A percentile compares a stretch with the other conserved stretches of the same genome.
These are phyloP conservation scores for Vicugna pacos DNA, from an alignment of 2,113 vertebrate genomes.

Conservation along the genomic window DNA sequence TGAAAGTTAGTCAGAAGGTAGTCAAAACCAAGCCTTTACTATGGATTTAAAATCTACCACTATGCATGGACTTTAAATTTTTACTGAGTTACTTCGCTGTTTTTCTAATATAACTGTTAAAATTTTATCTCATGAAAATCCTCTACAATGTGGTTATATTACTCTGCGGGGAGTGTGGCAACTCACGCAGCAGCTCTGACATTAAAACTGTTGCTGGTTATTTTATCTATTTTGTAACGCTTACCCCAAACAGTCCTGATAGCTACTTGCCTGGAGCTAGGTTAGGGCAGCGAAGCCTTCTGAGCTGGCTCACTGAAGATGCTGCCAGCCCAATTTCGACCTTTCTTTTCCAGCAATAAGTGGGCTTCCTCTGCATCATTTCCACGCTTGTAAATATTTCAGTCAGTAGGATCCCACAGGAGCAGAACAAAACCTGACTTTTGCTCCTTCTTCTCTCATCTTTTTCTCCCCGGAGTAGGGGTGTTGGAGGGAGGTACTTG, in stretches of 20 bases:
- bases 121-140: conserved; percentile 38
- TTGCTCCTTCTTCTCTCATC: conserved; percentile 6
- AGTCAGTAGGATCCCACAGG: not conserved
- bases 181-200: conserved; percentile 8
- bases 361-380: conserved; percentile 30
- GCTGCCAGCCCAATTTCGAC: not conserved
- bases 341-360: conserved; percentile 28
- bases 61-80: conserved; percentile 33
- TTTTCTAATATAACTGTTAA: conserved; percentile 29
- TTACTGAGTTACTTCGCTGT: not conserved
- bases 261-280: conserved; percentile 49
- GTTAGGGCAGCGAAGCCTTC: not conserved
- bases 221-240: conserved; percentile 41
- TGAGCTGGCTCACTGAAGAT: not conserved
- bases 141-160: not conserved
- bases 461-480: not conserved
- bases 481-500: not conserved
- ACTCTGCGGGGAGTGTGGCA: not conserved
- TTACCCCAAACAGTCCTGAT: conserved; percentile 26
- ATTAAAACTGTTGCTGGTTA: not conserved
- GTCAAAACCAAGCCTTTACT: not conserved
- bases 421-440: not conserved
- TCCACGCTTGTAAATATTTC: conserved; percentile 61
- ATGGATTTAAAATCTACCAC: conserved; percentile 2
- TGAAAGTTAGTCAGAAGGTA: not conserved